These are phyloP conservation scores for Microcebus tavaratra DNA, from an alignment of 2,113 vertebrate genomes.

Conservation along the genomic window DNA sequence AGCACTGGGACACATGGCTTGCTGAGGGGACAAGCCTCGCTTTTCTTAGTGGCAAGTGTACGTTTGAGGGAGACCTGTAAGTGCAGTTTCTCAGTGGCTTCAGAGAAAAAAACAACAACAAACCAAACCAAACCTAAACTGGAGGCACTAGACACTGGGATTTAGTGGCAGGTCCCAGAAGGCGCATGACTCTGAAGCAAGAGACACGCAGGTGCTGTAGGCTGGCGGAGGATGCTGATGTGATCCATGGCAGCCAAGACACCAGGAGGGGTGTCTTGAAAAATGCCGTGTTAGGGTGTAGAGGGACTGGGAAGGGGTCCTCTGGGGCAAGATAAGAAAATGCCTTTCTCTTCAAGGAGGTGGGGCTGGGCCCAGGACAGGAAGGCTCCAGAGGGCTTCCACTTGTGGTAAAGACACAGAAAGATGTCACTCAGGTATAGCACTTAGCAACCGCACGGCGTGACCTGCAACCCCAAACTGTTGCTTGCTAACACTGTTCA, in stretches of 20 bases:
- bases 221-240: neutral
- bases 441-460: fast-evolving
- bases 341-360: neutral
- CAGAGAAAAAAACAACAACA: neutral
- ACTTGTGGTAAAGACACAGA: neutral
- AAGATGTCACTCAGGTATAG: neutral
- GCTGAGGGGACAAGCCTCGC: neutral
- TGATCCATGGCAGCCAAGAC: neutral
- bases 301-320: neutral
- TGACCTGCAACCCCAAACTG: neutral
- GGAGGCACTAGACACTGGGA: neutral
- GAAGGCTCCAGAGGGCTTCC: neutral
- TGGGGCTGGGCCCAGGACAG: neutral
- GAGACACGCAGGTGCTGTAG: neutral
- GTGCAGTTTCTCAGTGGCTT: neutral
- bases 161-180: neutral
- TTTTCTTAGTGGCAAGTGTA: neutral
- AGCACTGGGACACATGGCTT: neutral
- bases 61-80: neutral
- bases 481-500: neutral
- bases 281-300: neutral
- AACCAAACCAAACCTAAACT: neutral
- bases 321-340: neutral
- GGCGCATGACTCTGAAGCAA: neutral
- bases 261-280: neutral